Conservation (phyloP, 1,140 invertebrate genomes). For the Drosophila pseudoobscura region DNA sequence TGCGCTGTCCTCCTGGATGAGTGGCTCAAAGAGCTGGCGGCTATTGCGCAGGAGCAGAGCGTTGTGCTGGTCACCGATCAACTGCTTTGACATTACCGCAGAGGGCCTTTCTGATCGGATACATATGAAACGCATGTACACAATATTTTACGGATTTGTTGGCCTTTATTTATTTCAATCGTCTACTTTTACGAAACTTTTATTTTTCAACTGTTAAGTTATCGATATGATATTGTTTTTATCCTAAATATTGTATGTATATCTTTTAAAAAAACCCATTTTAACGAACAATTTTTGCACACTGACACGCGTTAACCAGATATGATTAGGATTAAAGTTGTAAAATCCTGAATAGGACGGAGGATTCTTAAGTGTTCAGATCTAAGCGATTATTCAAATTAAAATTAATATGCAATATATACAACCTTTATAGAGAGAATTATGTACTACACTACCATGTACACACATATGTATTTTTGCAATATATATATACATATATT, state of each 20-base stretch:
- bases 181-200: conserved; percentile 46
- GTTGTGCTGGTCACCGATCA: conserved; percentile 83
- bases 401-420: conserved; percentile 62
- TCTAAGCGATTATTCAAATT: conserved; percentile 73
- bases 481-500: conserved; percentile 66
- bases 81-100: conserved; percentile 49
- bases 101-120: conserved; percentile 11
- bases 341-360: conserved; percentile 36
- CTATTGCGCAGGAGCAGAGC: conserved; percentile 95
- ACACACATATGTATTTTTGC: conserved; percentile 65
- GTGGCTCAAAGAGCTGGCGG: conserved; percentile 96
- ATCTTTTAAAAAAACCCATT: conserved; percentile 36
- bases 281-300: conserved; percentile 57
- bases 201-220: conserved; percentile 65
- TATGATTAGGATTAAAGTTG: conserved; percentile 49
- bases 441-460: conserved; percentile 62
- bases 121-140: conserved; percentile 29
- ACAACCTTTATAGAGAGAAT: conserved; percentile 43
- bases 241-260: conserved; percentile 45
- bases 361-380: conserved; percentile 71
- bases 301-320: conserved; percentile 52
- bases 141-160: conserved; percentile 70
- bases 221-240: conserved; percentile 48
- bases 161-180: conserved; percentile 65
- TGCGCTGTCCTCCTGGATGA: conserved; percentile 96